A percentile compares a stretch with the other conserved stretches of the same genome.
Conservation (phyloP, 2,113 vertebrate species). For the Nothocercus julius region DNA sequence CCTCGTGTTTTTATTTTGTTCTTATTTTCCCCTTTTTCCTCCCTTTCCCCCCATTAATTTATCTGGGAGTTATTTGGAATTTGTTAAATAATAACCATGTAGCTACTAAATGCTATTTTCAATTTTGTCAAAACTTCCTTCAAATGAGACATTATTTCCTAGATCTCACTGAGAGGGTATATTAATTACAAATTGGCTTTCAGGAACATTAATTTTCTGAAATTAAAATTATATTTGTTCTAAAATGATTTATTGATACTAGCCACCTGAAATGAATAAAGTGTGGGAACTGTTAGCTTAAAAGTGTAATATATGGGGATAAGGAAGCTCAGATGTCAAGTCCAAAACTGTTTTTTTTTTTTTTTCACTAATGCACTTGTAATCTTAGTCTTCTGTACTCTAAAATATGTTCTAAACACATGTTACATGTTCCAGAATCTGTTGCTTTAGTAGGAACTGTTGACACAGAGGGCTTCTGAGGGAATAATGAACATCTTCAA, state of each 20-base stretch:
- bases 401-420: neutral
- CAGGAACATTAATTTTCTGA: neutral
- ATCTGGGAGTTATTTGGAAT: neutral
- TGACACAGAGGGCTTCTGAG: neutral
- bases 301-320: neutral
- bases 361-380: neutral
- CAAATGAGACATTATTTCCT: neutral
- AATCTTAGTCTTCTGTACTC: neutral
- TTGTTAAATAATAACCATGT: neutral
- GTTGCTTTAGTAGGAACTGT: neutral
- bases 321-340: neutral
- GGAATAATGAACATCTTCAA: neutral
- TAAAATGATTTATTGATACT: neutral
- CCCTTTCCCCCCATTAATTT: neutral
- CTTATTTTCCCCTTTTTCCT: neutral
- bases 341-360: constrained; percentile 28
- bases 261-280: neutral
- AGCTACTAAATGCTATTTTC: neutral
- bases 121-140: neutral
- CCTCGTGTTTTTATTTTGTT: neutral
- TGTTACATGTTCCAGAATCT: neutral
- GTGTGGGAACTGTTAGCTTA: neutral
- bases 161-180: neutral
- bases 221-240: constrained; percentile 24
- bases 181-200: neutral